Percentiles rank a stretch among this genome's conserved stretches.
Evolutionary conservation across 2,113 vertebrate species (phyloP).

Genomic region (Gambusia holbrooki): DNA sequence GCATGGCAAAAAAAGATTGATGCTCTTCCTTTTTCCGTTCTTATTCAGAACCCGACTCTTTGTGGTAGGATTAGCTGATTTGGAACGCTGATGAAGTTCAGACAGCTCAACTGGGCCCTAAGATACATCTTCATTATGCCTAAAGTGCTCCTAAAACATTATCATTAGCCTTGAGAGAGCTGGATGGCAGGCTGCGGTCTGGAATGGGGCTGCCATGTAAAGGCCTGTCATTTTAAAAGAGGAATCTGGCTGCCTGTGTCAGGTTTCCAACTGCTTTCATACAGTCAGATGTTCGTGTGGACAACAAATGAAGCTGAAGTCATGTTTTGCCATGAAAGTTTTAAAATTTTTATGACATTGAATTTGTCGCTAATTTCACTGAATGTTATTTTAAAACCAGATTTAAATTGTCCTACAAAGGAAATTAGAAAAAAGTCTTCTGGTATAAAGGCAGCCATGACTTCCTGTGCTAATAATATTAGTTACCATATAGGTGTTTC

Average conservation of each 20-base stretch:
- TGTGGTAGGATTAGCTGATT: conserved; percentile 56
- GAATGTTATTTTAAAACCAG: too few relatives aligned
- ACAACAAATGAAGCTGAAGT: conserved; percentile 1
- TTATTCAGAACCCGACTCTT: conserved; percentile 39
- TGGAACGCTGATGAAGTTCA: conserved; percentile 68
- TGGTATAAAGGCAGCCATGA: too few relatives aligned
- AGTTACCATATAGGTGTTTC: too few relatives aligned
- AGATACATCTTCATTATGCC: conserved; percentile 74
- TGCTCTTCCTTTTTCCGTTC: conserved; percentile 32
- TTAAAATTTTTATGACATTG: conserved; percentile 2
- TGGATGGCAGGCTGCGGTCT: conserved; percentile 33
- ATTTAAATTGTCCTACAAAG: too few relatives aligned
- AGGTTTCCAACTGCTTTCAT: conserved; percentile 18
- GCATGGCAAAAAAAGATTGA: conserved; percentile 51
- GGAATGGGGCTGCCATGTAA: conserved; percentile 15
- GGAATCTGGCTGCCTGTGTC: conserved; percentile 27
- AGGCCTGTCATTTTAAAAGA: conserved; percentile 47
- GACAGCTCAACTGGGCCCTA: conserved; percentile 53
- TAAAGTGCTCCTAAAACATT: conserved; percentile 64
- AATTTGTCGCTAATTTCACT: background rate
- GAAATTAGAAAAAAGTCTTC: too few relatives aligned
- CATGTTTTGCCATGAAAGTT: conserved; percentile 16
- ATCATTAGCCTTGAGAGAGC: conserved; percentile 65
- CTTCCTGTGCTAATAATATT: too few relatives aligned
- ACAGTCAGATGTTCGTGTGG: conserved; percentile 28